Evolutionary conservation across 2,888 invertebrate genomes (phyloP), one percentile per base, ranked within the genome.

Genomic region (Chrysomela aeneicollis): DNA sequence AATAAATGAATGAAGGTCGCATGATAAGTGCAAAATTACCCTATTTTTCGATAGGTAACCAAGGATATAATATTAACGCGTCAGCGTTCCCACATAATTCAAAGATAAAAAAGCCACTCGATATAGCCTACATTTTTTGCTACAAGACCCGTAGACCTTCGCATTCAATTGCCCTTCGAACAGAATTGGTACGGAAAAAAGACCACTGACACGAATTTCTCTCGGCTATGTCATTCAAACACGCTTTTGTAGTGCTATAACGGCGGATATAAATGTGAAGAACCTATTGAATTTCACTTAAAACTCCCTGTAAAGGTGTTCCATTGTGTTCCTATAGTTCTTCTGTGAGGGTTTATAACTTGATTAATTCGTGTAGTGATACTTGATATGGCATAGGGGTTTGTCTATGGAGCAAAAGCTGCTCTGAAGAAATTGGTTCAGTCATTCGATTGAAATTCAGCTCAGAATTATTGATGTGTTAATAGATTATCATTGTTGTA

Each of bases 161-260:
- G 42, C 6, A n/a, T 15, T 15, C 42, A 15, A 42, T 42, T 42
- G 42, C 42, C 15, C n/a, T 15, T 42, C 42, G 6, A 42, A 42
- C 3, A 15, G 42, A 42, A 42, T 42, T 42, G 42, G 42, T 42
- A 10, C 15, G 42, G 15, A 15, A 42, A 42, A 42, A 15, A 42
- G 42, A 42, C 42, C 42, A 42, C 42, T 15, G 42, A 42, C 12
- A 42, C 42, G 42, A 51, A 64, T 30, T 42, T 60, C 69, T 65
- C 70, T 62, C 71, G 70, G 69, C 69, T 66, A 65, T 70, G 74
- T 73, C 73, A 71, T 73, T 72, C 70, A 72, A 73, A 72, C 70
- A 66, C 69, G 61, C 63, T 65, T 73, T 74, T 73, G 74, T 74
- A 70, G 73, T 74, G 76, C 73, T 73, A 71, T 73, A 66, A 70